Percentiles rank a stretch among this genome's conserved stretches.
phyloP scores from a whole-genome alignment of 1,140 invertebrate species.

The Saccostrea glomerata region DNA sequence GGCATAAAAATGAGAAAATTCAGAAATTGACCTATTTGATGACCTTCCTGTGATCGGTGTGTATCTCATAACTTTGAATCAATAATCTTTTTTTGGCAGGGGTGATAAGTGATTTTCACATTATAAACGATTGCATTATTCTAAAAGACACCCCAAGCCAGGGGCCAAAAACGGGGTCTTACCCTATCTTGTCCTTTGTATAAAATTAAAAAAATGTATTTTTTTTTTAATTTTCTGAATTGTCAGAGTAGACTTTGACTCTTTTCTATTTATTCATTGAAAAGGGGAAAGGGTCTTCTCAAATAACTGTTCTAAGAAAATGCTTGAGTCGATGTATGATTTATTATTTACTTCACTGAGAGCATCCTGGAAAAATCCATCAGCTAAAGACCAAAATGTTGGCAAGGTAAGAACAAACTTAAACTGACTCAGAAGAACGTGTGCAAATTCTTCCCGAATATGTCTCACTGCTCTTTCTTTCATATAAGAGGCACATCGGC shows the following conservation, averaged over 20 bases:
- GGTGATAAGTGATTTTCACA: too few relatives aligned
- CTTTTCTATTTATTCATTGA: not conserved
- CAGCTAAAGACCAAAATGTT: not conserved
- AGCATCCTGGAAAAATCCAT: not conserved
- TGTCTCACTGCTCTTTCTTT: not conserved
- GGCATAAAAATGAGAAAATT: too few relatives aligned
- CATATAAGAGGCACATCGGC: not conserved
- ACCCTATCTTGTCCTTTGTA: too few relatives aligned
- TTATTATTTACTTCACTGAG: not conserved
- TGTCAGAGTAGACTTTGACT: not conserved
- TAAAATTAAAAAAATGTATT: too few relatives aligned
- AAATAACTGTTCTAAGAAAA: not conserved
- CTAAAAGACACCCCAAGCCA: too few relatives aligned
- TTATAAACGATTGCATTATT: too few relatives aligned
- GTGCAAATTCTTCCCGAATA: not conserved
- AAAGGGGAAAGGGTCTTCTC: not conserved
- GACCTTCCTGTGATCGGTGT: too few relatives aligned
- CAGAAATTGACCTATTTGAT: too few relatives aligned
- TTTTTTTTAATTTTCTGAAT: too few relatives aligned
- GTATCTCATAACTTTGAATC: too few relatives aligned
- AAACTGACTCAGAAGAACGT: not conserved
- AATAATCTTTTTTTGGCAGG: too few relatives aligned
- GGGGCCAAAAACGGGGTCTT: too few relatives aligned
- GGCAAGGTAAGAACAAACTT: not conserved
- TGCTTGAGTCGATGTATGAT: not conserved